Base-by-base conservation (phyloP, 2,113 vertebrate genomes). In the Paracyprichromis sp. region DNA sequence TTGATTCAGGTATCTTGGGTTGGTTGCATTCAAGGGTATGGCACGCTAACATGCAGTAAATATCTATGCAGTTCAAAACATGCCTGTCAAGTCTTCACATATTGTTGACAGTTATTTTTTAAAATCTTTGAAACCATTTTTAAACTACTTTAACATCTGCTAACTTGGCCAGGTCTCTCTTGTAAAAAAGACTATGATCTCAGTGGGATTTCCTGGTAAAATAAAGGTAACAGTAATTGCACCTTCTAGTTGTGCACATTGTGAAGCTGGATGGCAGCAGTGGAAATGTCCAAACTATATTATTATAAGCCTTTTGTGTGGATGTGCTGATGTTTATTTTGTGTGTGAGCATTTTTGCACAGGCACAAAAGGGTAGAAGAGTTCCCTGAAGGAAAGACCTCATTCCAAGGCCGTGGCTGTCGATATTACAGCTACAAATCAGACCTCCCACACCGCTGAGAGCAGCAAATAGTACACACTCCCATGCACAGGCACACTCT, bases 361-460 rank as follows among this genome's bases (percentile, higher is more conserved):
- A n/a, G 59, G 52, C 63, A 82, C 52, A 19, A 88, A 89, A 83
- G 53, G 80, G 81, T 93, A 61, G 61, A 50, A 92, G 81, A 61
- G 83, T 86, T 95, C 94, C 94, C 94, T 59, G 69, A 94, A 94
- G 94, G 86, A 93, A 91, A 93, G 92, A 94, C 90, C 92, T 94
- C 89, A 95, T 95, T 94, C 73, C 90, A 86, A 91, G 87, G 84
- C 88, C 89, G 80, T 82, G 82, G 80, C 86, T 94, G 93, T 94
- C 84, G 90, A 94, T 96, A 96, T 95, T 96, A 92, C 92, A 80
- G 91, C 94, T 89, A 96, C 95, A 96, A 96, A 96, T 96, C 94
- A 95, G 89, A 88, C 90, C 90, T 95, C 89, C 88, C 90, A 92
- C 89, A 91, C 85, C 26, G 57, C 92, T 89, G 89, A 95, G 90